Base-by-base conservation (phyloP, 2,797 vertebrate genomes). In the Urophycis tenuis region DNA sequence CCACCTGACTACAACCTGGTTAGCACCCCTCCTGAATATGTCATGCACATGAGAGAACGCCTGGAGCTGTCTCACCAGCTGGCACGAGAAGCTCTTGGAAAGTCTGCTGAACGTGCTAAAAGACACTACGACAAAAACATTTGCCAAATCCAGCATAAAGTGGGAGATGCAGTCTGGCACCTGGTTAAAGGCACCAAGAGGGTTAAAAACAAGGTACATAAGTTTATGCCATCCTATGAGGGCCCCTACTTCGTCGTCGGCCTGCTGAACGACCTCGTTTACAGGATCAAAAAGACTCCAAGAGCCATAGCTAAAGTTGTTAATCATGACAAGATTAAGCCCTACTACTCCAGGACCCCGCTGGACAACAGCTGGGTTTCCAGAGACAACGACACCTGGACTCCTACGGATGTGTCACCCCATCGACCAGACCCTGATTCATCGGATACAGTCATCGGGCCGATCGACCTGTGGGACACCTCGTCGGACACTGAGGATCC, bases 201-300 rank as follows among this genome's bases (percentile, higher is more conserved):
- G 2, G 75, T 82, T 2, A 60, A 41, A 41, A 73, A 75, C 71
- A 70, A 72, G 41, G 39, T 82, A 8, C 45, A 32, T n/a, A 84
- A 69, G 3, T 79, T 79, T n/a, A 53, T 83, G 0, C 77, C 79
- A 15, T 70, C 70, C 1, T 82, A 79, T 22, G 76, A 81, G 22
- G 76, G 60, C 0, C 72, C 80, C 14, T 81, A 74, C 25, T 84
- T 84, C 3, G 31, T 81, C 7, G 49, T 80, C 14, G 71, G 78
- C 7, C 76, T 45, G 5, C 35, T 84, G 8, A 72, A 31, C 9
- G 45, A 73, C 11, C 31, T 74, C 25, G 36, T 45, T 14, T 74
- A 74, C 25, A n/a, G 36, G 17, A 75, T 80, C 8, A 49, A 81
- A 32, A 77, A 17, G 3, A 33, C 25, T 19, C 69, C 71, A 3